Evolutionary conservation across 2,797 vertebrate genomes (phyloP), one percentile per base, ranked within the genome.

Genomic region (Novumbra hubbsi): DNA sequence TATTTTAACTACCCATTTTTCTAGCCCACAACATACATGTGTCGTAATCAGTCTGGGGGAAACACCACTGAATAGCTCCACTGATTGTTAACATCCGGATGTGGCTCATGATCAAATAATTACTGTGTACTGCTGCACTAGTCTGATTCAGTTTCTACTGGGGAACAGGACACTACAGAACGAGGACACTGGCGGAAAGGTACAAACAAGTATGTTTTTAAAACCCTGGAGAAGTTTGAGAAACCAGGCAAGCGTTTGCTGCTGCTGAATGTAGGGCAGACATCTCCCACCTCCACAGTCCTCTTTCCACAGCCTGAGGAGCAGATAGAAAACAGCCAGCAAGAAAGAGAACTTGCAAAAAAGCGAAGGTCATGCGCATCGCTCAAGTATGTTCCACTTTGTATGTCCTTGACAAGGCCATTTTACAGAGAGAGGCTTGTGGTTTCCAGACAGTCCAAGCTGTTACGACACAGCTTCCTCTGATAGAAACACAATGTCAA

Each of bases 301-400:
- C 63, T 65, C 63, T 65, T 65, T 65, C 16, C 63, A 65, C 30
- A 17, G 63, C 63, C 63, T 65, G 63, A 65, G 63, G 63, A 65
- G 27, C 28, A 28, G 63, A 28, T 65, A n/a, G 63, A 65, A 28
- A 65, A 34, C 63, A 65, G 63, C 63, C 63, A 21, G 63, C 63
- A 28, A 60, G 55, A 21, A 60, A 24, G 55, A 65, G 30, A 65
- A 65, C 28, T 65, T 28, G 15, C 28, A 65, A 28, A 65, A 28
- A 32, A 64, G 28, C 17, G 63, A 28, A 65, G 63, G 63, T 65
- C 63, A 65, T 65, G 27, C 19, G 63, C 63, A 65, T 65, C 27
- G 17, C 63, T 65, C 7, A 32, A 65, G 30, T 32, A 30, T 65
- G 63, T 28, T 65, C 28, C 15, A 65, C 63, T 65, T 65, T 65